Evolutionary conservation across 30 jellyfish, hydroid and myxozoan species (phyloP).

Genomic region (Morbakka virulenta): DNA sequence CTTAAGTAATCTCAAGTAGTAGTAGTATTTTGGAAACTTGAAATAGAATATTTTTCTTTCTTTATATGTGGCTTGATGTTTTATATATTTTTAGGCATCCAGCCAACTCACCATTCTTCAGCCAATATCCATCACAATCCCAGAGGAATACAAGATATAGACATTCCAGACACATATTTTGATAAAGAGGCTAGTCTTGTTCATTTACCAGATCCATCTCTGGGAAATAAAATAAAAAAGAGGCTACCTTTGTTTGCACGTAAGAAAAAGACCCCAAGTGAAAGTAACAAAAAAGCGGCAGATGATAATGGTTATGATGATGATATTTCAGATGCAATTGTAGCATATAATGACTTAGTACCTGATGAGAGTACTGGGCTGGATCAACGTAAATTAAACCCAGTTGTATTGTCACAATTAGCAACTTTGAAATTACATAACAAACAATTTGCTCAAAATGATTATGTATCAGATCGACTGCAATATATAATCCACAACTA

Average conservation of each 20-base stretch:
- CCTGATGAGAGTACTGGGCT: neutral
- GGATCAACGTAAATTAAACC: neutral
- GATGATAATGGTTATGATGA: neutral
- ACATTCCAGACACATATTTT: constrained; percentile 5
- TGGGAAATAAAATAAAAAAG: neutral
- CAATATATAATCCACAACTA: constrained; percentile 62
- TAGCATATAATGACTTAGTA: neutral
- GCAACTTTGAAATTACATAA: neutral
- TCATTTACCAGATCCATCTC: neutral
- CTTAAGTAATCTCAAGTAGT: no score
- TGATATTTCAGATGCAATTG: neutral
- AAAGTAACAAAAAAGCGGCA: neutral
- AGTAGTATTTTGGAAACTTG: no score
- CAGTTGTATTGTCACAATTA: neutral
- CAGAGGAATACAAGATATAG: constrained; percentile 53
- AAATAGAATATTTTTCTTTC: no score
- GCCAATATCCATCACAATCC: neutral
- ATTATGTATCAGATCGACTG: constrained; percentile 58
- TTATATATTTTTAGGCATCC: no score
- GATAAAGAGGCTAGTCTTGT: neutral
- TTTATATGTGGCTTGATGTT: no score
- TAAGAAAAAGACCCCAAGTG: neutral
- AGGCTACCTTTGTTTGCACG: neutral
- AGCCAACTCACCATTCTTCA: no score
- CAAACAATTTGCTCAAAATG: constrained; percentile 53